Conservation (phyloP, 2,888 invertebrate species). For the Carpatolechia fugitivella region DNA sequence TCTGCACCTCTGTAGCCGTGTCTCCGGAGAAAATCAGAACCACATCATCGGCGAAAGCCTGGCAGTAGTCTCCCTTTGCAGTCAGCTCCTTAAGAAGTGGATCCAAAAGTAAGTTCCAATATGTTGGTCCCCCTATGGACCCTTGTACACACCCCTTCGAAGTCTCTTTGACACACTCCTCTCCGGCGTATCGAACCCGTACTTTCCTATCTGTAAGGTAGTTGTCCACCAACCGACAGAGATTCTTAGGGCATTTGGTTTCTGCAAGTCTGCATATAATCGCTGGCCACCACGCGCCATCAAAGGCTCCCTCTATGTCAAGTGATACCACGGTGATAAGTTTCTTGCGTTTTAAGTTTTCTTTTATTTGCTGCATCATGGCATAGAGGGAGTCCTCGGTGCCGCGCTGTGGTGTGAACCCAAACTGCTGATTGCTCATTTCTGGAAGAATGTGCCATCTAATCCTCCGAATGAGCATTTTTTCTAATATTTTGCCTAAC, state of each 20-base stretch:
- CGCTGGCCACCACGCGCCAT: constrained; percentile 19
- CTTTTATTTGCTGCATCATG: constrained; percentile 6
- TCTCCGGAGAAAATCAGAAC: too few relatives aligned
- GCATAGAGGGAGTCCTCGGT: constrained; percentile 5
- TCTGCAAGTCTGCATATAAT: constrained; percentile 15
- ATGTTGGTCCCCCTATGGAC: too few relatives aligned
- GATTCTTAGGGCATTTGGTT: constrained; percentile 9
- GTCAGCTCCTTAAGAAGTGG: too few relatives aligned
- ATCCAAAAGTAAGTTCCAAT: too few relatives aligned
- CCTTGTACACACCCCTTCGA: background rate
- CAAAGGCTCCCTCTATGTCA: background rate
- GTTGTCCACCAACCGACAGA: constrained; percentile 10
- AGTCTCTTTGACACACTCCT: background rate
- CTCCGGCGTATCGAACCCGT: background rate
- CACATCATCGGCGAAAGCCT: too few relatives aligned
- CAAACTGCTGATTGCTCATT: background rate
- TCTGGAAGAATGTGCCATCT: background rate
- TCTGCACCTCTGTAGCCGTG: too few relatives aligned
- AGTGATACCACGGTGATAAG: background rate
- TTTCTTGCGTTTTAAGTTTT: background rate
- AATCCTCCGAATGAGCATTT: background rate
- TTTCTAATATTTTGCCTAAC: background rate
- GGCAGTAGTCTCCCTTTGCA: too few relatives aligned
- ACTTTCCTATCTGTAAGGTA: constrained; percentile 2
- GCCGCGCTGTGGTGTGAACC: background rate